Percentiles rank a stretch among this genome's conserved stretches.
Evolutionary conservation across 2,888 invertebrate genomes (phyloP).

Genomic region (Phyllotreta cruciferae): DNA sequence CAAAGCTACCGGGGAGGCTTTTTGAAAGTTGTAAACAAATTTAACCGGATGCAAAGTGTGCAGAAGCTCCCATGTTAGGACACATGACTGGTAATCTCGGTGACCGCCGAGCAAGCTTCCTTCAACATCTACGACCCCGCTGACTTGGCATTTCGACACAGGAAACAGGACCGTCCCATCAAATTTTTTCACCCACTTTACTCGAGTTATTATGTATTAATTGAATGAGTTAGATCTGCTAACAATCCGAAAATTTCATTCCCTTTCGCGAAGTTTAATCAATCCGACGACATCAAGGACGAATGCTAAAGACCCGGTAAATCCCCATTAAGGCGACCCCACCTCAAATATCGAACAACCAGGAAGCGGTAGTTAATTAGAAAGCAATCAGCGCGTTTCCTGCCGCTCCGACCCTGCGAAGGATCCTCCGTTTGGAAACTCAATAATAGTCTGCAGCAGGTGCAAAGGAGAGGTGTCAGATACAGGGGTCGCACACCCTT

Average conservation of each 20-base stretch:
- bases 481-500: constrained; percentile 62
- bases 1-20: neutral
- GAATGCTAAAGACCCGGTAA: neutral
- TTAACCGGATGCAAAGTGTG: constrained; percentile 33
- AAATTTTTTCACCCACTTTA: too few relatives aligned
- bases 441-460: constrained; percentile 63
- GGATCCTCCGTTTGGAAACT: constrained; percentile 55
- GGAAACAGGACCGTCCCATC: constrained; percentile 43
- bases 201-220: too few relatives aligned
- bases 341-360: constrained; percentile 27
- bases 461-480: constrained; percentile 64
- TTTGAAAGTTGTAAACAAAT: constrained; percentile 36
- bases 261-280: constrained; percentile 4
- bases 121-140: constrained; percentile 48
- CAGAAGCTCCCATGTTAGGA: constrained; percentile 36
- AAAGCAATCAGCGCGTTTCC: constrained; percentile 43
- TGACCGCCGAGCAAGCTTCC: constrained; percentile 53
- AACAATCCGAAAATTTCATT: neutral
- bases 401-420: constrained; percentile 45
- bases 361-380: constrained; percentile 42
- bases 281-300: neutral
- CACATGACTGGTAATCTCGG: constrained; percentile 47
- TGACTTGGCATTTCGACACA: constrained; percentile 49
- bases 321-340: constrained; percentile 6
- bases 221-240: neutral